Percentiles rank a stretch among this genome's conserved stretches.
Evolutionary conservation across 2,797 vertebrate species (phyloP).

Genomic region (Lutjanus argentimaculatus): DNA sequence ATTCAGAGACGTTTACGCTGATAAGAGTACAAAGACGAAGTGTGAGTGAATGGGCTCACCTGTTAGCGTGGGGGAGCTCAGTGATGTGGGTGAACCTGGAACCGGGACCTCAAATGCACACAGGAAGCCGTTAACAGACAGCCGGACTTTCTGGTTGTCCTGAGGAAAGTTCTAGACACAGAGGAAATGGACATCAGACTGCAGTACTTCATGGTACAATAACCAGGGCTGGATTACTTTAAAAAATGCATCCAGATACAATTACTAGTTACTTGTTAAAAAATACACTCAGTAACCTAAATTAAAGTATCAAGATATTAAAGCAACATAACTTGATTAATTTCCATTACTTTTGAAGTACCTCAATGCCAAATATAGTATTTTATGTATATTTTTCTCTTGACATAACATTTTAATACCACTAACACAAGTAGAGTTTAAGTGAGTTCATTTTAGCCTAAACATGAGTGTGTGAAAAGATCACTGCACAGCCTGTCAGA

Average conservation of each 20-base stretch:
- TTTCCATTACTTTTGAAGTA: too few relatives aligned
- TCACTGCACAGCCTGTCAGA: background rate
- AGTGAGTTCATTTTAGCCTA: background rate
- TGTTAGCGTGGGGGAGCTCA: constrained; percentile 89
- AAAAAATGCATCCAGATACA: too few relatives aligned
- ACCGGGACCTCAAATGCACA: constrained; percentile 97
- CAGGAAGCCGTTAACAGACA: constrained; percentile 94
- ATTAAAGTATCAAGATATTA: too few relatives aligned
- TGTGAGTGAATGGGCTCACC: constrained; percentile 78
- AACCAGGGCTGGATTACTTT: background rate
- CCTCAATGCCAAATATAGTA: too few relatives aligned
- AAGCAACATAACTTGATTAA: too few relatives aligned
- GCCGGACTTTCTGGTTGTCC: constrained; percentile 98
- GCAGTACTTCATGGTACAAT: background rate
- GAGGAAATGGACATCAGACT: background rate
- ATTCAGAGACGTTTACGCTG: background rate
- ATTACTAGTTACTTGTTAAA: too few relatives aligned
- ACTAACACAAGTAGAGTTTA: background rate
- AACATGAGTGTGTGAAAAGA: background rate
- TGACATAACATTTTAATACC: background rate
- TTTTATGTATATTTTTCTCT: too few relatives aligned
- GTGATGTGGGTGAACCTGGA: constrained; percentile 93
- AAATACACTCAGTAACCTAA: too few relatives aligned
- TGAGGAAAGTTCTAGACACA: constrained; percentile 93
- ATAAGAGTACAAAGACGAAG: background rate